phyloP scores from a whole-genome alignment of 2,797 vertebrate species.

The Hippopotamyrus pictus region DNA sequence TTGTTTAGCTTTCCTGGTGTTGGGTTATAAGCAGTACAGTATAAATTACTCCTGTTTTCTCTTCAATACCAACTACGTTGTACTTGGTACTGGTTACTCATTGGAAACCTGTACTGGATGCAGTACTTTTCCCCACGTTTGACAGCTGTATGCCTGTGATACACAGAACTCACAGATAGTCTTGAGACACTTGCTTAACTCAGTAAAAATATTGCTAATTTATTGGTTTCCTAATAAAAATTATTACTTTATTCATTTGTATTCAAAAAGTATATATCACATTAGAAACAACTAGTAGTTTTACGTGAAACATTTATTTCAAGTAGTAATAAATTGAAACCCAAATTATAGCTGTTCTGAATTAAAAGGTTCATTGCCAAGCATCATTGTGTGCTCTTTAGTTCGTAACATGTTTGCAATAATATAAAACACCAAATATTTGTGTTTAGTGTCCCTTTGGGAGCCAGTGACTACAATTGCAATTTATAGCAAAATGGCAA shows the following conservation, averaged over 20 bases:
- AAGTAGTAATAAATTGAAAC: not conserved
- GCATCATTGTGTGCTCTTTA: not conserved
- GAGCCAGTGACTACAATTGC: not conserved
- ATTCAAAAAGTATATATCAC: not conserved
- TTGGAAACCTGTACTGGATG: not conserved
- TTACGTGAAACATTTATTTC: not conserved
- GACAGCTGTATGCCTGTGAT: not conserved
- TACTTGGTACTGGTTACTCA: not conserved
- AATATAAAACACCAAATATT: not conserved
- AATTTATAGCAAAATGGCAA: not conserved
- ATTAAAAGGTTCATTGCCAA: not conserved
- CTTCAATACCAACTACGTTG: not conserved
- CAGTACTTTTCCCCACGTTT: not conserved
- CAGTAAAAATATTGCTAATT: not conserved
- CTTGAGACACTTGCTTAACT: not conserved
- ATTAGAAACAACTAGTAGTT: not conserved
- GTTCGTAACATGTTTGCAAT: not conserved
- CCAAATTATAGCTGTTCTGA: not conserved
- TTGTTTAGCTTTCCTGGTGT: not conserved
- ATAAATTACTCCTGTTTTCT: not conserved
- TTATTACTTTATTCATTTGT: not conserved
- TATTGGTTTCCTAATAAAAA: not conserved
- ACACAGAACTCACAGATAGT: not conserved
- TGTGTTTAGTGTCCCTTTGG: not conserved
- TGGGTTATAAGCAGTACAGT: not conserved